Evolutionary conservation across 2,888 invertebrate species (phyloP), one percentile per base, ranked within the genome.

Genomic region (Cremastinae sp.): DNA sequence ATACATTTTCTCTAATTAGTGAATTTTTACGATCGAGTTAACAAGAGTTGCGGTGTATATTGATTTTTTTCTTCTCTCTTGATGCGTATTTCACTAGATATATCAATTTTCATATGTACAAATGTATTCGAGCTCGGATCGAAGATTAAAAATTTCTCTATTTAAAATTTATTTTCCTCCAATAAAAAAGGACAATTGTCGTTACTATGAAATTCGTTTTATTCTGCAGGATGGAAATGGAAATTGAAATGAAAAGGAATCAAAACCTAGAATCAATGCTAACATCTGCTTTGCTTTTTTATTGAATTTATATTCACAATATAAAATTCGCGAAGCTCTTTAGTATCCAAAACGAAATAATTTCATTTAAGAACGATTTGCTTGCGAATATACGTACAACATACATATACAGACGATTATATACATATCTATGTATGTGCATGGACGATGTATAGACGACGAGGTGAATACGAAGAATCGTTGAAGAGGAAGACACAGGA

Each of bases 191-290:
- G 28, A 28, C 2, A 28, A 3, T 3, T 3, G 51, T 12, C 22
- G 12, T 53, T 41, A 3, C 8, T 1, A 41, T 14, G 28, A 35
- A 28, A 53, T 65, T 65, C 41, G 53, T n/a, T 65, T 28, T 41
- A 28, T 10, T 16, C 7, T 10, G 35, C n/a, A 4, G 20, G 14
- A 41, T 53, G 53, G 53, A 53, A 59, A 73, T 66, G 72, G 59
- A 59, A 59, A 66, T 51, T 65, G 65, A 73, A 53, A 66, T 66
- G 51, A 59, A 65, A 66, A 14, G 10, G 22, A 16, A 58, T 65
- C 35, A 43, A 45, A 37, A 43, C 28, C 41, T 28, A 35, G 43
- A 45, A 73, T 59, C 43, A 53, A 53, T 49, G 49, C 28, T 49
- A 35, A 41, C 14, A n/a, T 10, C 22, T n/a, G 7, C 8, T n/a